These are phyloP conservation scores for Laterallus jamaicensis DNA, from an alignment of 2,113 vertebrate genomes.

Conservation along the genomic window DNA sequence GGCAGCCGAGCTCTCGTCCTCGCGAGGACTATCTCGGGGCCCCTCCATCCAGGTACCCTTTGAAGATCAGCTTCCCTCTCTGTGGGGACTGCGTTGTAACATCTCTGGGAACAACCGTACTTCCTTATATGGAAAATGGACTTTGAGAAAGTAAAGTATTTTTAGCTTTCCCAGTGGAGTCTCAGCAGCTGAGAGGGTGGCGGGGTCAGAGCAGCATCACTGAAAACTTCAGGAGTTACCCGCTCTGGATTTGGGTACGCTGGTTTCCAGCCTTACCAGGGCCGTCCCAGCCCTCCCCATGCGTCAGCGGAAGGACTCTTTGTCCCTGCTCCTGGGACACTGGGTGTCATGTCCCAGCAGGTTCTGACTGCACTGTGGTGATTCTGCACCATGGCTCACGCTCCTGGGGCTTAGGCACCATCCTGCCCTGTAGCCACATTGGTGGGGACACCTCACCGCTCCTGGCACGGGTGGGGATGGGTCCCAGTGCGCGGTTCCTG, in stretches of 20 bases:
- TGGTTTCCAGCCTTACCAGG: not conserved
- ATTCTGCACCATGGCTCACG: fast-evolving
- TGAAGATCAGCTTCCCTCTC: not conserved
- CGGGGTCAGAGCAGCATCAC: not conserved
- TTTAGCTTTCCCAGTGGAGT: not conserved
- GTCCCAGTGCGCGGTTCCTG: fast-evolving
- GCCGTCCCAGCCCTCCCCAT: not conserved
- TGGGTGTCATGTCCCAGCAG: fast-evolving
- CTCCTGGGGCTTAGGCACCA: fast-evolving
- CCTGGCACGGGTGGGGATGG: fast-evolving
- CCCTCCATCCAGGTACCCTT: fast-evolving
- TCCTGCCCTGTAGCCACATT: fast-evolving
- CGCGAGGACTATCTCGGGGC: fast-evolving
- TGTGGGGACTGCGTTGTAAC: not conserved
- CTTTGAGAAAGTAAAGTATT: conserved; percentile 2
- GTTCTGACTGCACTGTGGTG: fast-evolving
- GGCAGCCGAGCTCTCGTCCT: fast-evolving
- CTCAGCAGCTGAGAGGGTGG: not conserved
- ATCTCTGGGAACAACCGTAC: not conserved
- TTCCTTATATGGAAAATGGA: not conserved
- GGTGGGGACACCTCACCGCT: fast-evolving
- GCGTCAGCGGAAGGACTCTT: not conserved
- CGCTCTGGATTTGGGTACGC: fast-evolving
- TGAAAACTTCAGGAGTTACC: not conserved
- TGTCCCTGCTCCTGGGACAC: fast-evolving